Evolutionary conservation across 92 coral and sea anemone genomes (phyloP).

Genomic region (Zoanthus solanderi): DNA sequence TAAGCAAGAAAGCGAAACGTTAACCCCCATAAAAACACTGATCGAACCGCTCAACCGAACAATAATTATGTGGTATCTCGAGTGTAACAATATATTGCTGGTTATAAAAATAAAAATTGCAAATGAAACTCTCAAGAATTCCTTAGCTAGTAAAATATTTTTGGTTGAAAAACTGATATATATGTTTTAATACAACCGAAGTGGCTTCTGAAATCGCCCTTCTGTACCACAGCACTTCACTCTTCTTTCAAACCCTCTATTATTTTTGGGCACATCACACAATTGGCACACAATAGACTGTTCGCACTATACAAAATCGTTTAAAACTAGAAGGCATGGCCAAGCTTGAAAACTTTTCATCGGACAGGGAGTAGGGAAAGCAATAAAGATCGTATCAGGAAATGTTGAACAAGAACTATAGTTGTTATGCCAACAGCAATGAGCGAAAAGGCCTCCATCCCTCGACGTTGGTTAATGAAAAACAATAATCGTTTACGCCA

Average conservation of each 20-base stretch:
- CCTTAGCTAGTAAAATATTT: background rate
- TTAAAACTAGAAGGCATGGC: constrained; percentile 9
- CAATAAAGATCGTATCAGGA: constrained; percentile 17
- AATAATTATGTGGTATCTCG: background rate
- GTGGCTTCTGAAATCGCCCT: constrained; percentile 1
- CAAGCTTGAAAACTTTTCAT: constrained; percentile 16
- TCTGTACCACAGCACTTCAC: constrained; percentile 14
- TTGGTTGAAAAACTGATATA: background rate
- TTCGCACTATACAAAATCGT: constrained; percentile 49
- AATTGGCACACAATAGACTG: constrained; percentile 39
- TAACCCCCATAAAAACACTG: background rate
- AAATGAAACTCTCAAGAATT: constrained; percentile 7
- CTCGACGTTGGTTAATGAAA: background rate
- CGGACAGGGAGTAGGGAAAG: background rate
- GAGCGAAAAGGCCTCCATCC: constrained; percentile 12
- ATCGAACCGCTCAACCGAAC: constrained; percentile 17
- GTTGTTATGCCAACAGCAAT: constrained; percentile 49
- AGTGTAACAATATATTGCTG: constrained; percentile 23
- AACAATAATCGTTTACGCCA: constrained; percentile 31
- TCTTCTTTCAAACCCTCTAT: constrained; percentile 28
- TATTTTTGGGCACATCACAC: constrained; percentile 10
- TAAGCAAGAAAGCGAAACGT: constrained; percentile 33
- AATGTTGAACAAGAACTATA: constrained; percentile 36
- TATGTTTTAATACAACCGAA: background rate
- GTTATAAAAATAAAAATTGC: constrained; percentile 16